These are phyloP conservation scores for Campylomormyrus numenius DNA, from an alignment of 2,113 vertebrate genomes.

Conservation along the genomic window DNA sequence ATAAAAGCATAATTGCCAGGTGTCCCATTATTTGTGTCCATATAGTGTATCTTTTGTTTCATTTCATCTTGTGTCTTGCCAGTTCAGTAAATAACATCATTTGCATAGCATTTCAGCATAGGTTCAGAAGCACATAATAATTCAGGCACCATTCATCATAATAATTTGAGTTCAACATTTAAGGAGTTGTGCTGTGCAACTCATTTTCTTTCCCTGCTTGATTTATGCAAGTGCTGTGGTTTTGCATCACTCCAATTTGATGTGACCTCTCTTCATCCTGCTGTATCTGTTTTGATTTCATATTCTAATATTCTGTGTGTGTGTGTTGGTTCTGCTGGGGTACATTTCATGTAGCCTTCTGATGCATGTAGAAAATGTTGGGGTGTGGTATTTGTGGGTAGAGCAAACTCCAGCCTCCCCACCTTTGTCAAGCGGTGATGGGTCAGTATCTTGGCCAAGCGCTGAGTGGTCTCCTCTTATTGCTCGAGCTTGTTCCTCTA, in stretches of 20 bases:
- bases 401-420: not conserved
- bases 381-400: constrained; percentile 15
- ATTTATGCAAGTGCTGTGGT: not conserved
- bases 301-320: not conserved
- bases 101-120: not conserved
- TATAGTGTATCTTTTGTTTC: not conserved
- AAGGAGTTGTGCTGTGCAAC: not conserved
- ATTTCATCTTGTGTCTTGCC: not conserved
- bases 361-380: constrained; percentile 59
- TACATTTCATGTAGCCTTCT: constrained; percentile 69
- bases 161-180: not conserved
- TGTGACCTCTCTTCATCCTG: not conserved
- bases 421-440: constrained; percentile 56
- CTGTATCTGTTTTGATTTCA: not conserved
- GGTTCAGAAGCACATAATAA: not conserved
- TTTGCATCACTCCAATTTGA: not conserved
- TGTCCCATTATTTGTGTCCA: not conserved
- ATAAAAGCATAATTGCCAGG: not conserved
- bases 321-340: constrained; percentile 27
- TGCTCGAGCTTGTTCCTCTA: constrained; percentile 43
- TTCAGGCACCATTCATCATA: not conserved
- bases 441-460: constrained; percentile 40
- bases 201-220: not conserved
- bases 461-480: constrained; percentile 35
- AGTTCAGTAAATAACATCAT: not conserved